Base-by-base conservation (phyloP, 1,140 invertebrate species). In the Ceratosolen fusciceps region DNA sequence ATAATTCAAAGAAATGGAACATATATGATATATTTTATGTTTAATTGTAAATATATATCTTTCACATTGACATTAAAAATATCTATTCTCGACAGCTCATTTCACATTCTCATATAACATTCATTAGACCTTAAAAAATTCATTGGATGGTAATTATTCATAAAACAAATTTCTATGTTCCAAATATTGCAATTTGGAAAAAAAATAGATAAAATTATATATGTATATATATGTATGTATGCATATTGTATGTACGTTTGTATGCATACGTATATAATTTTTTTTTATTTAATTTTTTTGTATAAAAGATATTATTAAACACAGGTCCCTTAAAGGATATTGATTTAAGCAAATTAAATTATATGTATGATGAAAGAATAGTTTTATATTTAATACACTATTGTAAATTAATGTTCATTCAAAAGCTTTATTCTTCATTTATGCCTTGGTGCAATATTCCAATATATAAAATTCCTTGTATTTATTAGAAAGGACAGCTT, bases 11-110 rank as follows among this genome's bases (percentile, higher is more conserved):
- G 26, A 14, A 7, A 19, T 72, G 52, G 56, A 62, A 62, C 37
- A 34, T 60, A 52, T 21, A 73, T n/a, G 56, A 65, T 79, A 78
- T 73, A 79, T 73, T 79, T 79, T 74, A 68, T 29, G 43, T 39
- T 79, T 74, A 79, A 14, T 67, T 74, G 71, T 74, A 79, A 68
- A 79, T 79, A 72, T 10, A 79, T 39, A 47, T 62, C 65, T 39
- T 79, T 74, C 62, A 68, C 68, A 43, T 31, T 56, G 52, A 67
- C 29, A 16, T 56, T 54, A 31, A 52, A 73, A 19, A n/a, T n/a
- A 21, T 65, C 26, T 47, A 79, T 73, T 79, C 60, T 67, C 16
- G 37, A 67, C 65, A 56, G 49, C n/a, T n/a, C n/a, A n/a, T n/a
- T n/a, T n/a, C n/a, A n/a, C 58, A 39, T 79, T 39, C 2, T 71